Evolutionary conservation across 2,888 invertebrate genomes (phyloP), one percentile per base, ranked within the genome.

Genomic region (Stenolophus ochropezus): DNA sequence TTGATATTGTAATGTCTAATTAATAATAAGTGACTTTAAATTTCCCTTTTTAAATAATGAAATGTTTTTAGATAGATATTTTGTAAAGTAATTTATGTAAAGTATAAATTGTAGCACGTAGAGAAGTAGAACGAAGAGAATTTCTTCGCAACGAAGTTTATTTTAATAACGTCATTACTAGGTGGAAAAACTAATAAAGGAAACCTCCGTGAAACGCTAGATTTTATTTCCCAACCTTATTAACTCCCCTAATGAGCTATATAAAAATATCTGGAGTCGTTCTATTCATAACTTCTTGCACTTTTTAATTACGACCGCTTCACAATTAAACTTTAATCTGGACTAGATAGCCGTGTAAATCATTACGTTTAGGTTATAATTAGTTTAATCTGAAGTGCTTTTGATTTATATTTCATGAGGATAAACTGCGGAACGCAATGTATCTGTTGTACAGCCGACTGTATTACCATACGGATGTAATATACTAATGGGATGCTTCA

Each of bases 331-430:
- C n/a, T 61, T 21, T 61, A 61, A 61, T 61, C 25, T 61, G 8
- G n/a, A n/a, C 61, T 61, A 14, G 21, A 61, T 23, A 61, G 21
- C 61, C 25, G 11, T n/a, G 25, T 61, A 25, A 61, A 61, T 61
- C 61, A 61, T 61, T 61, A 25, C 61, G 25, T 61, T 61, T 61
- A 61, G 25, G 1, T 61, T 61, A 61, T 61, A 61, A 61, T 61
- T 61, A 61, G 25, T 11, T 11, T 25, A 61, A 61, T 61, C 25
- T 56, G 61, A 11, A 61, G 61, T 27, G 25, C 25, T 25, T 61
- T 61, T 61, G 61, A 61, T 61, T 61, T 61, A 61, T 61, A 61
- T 25, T 61, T 61, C 23, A 25, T 25, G 25, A 11, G 61, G 61
- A 25, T 25, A 23, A 61, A 61, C 25, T 61, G 5, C 25, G 23